phyloP scores from a whole-genome alignment of 2,888 invertebrate species.

The Drosophila suboccidentalis region DNA sequence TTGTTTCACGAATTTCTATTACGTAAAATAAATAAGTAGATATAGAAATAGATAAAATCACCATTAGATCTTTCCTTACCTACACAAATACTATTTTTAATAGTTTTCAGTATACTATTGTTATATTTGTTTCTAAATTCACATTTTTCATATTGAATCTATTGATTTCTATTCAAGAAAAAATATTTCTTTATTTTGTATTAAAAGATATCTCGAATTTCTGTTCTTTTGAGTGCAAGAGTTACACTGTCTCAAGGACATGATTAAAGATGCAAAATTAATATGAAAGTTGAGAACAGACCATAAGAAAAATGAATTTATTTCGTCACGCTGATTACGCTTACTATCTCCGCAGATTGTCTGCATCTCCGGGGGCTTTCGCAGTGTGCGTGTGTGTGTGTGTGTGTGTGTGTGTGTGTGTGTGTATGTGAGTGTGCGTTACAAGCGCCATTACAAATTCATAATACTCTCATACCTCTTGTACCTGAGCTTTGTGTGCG shows the following conservation, averaged over 20 bases:
- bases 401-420: conserved; percentile 3
- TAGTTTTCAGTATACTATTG: no score
- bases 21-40: no score
- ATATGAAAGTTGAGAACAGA: conserved; percentile 13
- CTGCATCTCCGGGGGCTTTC: conserved; percentile 30
- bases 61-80: no score
- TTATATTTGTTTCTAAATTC: no score
- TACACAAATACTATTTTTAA: no score
- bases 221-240: no score
- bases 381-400: neutral
- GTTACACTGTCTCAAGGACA: conserved; percentile 1
- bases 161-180: no score
- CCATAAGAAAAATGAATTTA: conserved; percentile 46
- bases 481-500: conserved; percentile 15
- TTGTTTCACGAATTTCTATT: no score
- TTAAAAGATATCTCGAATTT: no score
- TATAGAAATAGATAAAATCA: no score
- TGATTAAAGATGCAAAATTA: conserved; percentile 25
- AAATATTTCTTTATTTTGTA: no score
- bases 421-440: conserved; percentile 28
- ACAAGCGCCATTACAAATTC: conserved; percentile 65
- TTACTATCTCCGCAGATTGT: conserved; percentile 51
- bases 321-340: conserved; percentile 45
- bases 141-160: no score
- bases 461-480: conserved; percentile 49